Conservation (phyloP, 2,888 invertebrate genomes). For the Pyrrhopygopsis socrates region DNA sequence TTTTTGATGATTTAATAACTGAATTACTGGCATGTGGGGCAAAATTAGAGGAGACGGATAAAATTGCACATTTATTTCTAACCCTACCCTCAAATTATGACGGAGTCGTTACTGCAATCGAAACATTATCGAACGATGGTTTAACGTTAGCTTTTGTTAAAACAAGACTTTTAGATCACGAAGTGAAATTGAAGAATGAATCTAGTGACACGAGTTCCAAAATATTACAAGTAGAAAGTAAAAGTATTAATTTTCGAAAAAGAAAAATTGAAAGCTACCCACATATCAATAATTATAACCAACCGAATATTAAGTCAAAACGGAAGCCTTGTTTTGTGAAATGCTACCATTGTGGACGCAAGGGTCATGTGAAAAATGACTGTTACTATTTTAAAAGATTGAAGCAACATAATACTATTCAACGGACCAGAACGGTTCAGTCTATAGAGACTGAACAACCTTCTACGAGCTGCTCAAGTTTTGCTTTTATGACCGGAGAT, state of each 20-base stretch:
- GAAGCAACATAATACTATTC: slow-evolving; percentile 31
- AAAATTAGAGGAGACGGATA: slow-evolving; percentile 88
- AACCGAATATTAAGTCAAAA: slow-evolving; percentile 12
- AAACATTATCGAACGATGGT: slow-evolving; percentile 86
- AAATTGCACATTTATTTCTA: slow-evolving; percentile 87
- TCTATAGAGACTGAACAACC: slow-evolving; percentile 49
- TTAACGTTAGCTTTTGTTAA: slow-evolving; percentile 88
- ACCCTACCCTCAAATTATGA: slow-evolving; percentile 88
- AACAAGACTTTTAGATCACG: slow-evolving; percentile 84
- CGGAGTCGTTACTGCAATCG: slow-evolving; percentile 88
- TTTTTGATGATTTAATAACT: slow-evolving; percentile 87
- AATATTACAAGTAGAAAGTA: slow-evolving; percentile 82
- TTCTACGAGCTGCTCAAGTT: slow-evolving; percentile 42
- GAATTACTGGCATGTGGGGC: slow-evolving; percentile 88
- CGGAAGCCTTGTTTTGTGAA: slow-evolving; percentile 46
- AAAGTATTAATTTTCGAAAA: slow-evolving; percentile 19
- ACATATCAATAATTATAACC: slow-evolving; percentile 24
- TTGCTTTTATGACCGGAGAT: slow-evolving; percentile 74
- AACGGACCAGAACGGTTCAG: slow-evolving; percentile 66
- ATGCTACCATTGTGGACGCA: slow-evolving; percentile 87
- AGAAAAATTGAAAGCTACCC: slow-evolving; percentile 33
- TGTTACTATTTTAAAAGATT: slow-evolving; percentile 83
- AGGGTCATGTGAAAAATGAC: slow-evolving; percentile 86
- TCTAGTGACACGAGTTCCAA: slow-evolving; percentile 83
- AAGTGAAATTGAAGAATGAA: slow-evolving; percentile 74